phyloP scores from a whole-genome alignment of 2,797 vertebrate genomes.

The Rachycentron canadum region DNA sequence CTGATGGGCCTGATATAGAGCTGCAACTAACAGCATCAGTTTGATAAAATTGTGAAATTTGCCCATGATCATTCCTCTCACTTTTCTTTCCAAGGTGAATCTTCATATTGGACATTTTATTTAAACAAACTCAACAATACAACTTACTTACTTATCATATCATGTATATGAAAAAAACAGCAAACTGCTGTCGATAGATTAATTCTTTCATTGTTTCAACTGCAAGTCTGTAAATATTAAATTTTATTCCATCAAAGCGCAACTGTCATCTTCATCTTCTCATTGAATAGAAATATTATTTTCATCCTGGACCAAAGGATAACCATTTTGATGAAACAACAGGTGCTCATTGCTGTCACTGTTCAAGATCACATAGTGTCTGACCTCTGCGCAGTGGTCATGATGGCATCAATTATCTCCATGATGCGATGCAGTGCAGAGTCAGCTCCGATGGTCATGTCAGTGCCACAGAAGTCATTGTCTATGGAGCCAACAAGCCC shows the following conservation, averaged over 20 bases:
- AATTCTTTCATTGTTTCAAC: not conserved
- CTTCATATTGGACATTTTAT: not conserved
- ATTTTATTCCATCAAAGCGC: not conserved
- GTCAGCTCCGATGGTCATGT: constrained; percentile 98
- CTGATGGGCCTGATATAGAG: not conserved
- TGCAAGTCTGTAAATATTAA: not conserved
- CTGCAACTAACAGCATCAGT: not conserved
- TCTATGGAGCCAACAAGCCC: constrained; percentile 97
- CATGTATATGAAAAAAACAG: not conserved
- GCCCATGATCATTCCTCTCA: not conserved
- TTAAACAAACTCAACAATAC: not conserved
- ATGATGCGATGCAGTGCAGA: constrained; percentile 95
- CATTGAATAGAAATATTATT: not conserved
- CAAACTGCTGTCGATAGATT: not conserved
- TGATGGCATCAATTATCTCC: constrained; percentile 95
- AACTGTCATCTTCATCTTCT: not conserved
- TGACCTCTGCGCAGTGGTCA: constrained; percentile 94
- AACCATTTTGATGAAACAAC: constrained; percentile 8
- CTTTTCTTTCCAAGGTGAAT: not conserved
- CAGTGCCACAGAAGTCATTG: constrained; percentile 97
- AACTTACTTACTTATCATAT: not conserved
- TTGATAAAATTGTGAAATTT: not conserved
- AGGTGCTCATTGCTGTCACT: not conserved
- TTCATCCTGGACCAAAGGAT: constrained; percentile 1
- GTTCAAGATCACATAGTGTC: constrained; percentile 14